phyloP scores from a whole-genome alignment of 2,888 invertebrate genomes.

The Drosophila flavopinicola region DNA sequence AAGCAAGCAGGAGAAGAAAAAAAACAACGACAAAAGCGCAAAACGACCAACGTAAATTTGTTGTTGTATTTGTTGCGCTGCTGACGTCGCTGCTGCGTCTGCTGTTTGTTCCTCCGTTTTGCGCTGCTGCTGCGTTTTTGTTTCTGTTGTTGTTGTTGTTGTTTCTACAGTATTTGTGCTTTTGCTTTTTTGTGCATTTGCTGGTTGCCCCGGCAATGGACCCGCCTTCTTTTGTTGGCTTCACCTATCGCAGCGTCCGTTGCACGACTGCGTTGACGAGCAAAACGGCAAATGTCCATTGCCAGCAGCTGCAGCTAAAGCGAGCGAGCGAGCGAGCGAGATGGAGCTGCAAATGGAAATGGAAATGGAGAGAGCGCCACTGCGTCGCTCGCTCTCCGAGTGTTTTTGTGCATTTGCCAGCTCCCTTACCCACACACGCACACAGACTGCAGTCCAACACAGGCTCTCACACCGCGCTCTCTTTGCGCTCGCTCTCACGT shows the following conservation, averaged over 20 bases:
- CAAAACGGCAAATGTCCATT: conserved; percentile 33
- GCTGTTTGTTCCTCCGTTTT: conserved; percentile 8
- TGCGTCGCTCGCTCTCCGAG: conserved; percentile 16
- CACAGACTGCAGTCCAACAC: conserved; percentile 23
- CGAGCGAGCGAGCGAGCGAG: conserved; percentile 29
- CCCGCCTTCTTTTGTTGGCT: conserved; percentile 81
- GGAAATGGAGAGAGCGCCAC: conserved; percentile 24
- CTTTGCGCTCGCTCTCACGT: conserved; percentile 24
- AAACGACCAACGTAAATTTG: conserved; percentile 54
- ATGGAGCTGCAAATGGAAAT: too few relatives aligned
- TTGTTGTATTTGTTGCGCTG: conserved; percentile 20
- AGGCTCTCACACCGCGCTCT: conserved; percentile 15
- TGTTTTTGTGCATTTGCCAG: conserved; percentile 1
- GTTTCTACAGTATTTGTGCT: conserved; percentile 30
- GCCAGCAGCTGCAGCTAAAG: conserved; percentile 34
- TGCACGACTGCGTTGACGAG: conserved; percentile 57
- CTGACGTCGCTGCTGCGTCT: conserved; percentile 32
- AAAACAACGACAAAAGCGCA: conserved; percentile 10
- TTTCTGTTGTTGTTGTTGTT: conserved; percentile 13
- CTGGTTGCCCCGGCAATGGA: conserved; percentile 81
- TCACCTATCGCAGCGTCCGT: conserved; percentile 79
- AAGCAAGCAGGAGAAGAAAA: conserved; percentile 16
- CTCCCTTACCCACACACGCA: conserved; percentile 13
- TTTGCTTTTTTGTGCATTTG: conserved; percentile 66
- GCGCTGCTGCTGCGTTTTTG: conserved; percentile 25